Evolutionary conservation across 2,888 invertebrate genomes (phyloP).

Genomic region (Heteromyza rotundicornis): DNA sequence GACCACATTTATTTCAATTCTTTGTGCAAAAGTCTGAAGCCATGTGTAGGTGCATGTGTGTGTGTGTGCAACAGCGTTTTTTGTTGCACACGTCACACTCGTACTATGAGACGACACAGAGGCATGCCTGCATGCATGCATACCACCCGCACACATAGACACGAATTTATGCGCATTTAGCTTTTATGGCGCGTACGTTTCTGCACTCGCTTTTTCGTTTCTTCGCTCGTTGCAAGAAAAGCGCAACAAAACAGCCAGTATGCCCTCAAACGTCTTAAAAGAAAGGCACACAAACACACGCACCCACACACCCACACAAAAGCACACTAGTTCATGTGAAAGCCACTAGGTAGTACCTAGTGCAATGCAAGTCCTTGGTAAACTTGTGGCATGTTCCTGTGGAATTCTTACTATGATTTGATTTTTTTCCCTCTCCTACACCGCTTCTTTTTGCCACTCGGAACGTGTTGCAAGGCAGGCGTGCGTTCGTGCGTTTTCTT

Average conservation of each 20-base stretch:
- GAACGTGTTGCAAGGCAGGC: neutral
- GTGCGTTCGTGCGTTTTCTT: neutral
- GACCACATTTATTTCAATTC: neutral
- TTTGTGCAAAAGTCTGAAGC: neutral
- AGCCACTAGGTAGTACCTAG: neutral
- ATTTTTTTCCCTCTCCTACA: neutral
- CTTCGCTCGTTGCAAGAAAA: neutral
- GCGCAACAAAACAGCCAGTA: neutral
- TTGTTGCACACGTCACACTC: neutral
- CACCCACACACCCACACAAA: neutral
- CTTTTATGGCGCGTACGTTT: slow-evolving; percentile 4
- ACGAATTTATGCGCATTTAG: neutral
- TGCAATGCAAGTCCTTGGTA: too few relatives aligned
- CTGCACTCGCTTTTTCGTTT: neutral
- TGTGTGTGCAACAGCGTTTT: neutral
- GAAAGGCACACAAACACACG: neutral
- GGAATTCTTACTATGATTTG: too few relatives aligned
- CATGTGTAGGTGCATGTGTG: neutral
- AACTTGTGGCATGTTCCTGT: neutral
- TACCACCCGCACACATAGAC: too few relatives aligned
- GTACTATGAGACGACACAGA: too few relatives aligned
- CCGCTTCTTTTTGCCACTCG: neutral
- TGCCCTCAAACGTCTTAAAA: neutral
- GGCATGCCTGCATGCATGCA: too few relatives aligned
- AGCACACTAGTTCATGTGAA: neutral